Evolutionary conservation across 2,797 vertebrate genomes (phyloP), one percentile per base, ranked within the genome.

Genomic region (Chiloscyllium punctatum): DNA sequence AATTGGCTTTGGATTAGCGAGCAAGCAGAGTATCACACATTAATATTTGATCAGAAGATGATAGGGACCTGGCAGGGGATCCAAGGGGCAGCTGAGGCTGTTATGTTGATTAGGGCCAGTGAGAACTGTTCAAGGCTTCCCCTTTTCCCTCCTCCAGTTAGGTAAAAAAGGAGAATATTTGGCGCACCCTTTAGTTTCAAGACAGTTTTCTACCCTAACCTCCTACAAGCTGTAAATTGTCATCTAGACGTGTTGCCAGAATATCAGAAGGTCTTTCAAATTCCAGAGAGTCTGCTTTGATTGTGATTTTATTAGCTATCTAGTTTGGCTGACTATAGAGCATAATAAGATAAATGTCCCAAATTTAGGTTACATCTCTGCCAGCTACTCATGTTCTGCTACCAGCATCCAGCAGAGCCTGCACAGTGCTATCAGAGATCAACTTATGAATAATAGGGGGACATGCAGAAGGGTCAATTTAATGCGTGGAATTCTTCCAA

Each of bases 11-110:
- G 99, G 99, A 99, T 99, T 99, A 99, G 99, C 99, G 98, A 99
- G 99, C 98, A 99, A 98, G 98, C 98, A 98, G 98, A 98, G 98
- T 99, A 99, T 99, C 98, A 98, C 98, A 98, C 99, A 99, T 99
- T 99, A 99, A 99, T 99, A 99, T 99, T 99, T 99, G 99, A 99
- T 99, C 99, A 99, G 99, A 99, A 99, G 99, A 99, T 99, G 99
- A 99, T 99, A 99, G 98, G 98, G 98, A 98, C 98, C 98, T 99
- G 98, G 98, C 98, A 99, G 98, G 98, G 98, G 98, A 98, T 98
- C 98, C 98, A 98, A 98, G 98, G 97, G 98, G 98, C 99, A 99
- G 98, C 98, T 99, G 98, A 98, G 98, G 98, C 98, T 98, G 98
- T 98, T 98, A 97, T 98, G 98, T 97, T 98, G 98, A 99, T 99